Evolutionary conservation across 1,140 invertebrate genomes (phyloP), one percentile per base, ranked within the genome.

Genomic region (Cataglyphis hispanica): DNA sequence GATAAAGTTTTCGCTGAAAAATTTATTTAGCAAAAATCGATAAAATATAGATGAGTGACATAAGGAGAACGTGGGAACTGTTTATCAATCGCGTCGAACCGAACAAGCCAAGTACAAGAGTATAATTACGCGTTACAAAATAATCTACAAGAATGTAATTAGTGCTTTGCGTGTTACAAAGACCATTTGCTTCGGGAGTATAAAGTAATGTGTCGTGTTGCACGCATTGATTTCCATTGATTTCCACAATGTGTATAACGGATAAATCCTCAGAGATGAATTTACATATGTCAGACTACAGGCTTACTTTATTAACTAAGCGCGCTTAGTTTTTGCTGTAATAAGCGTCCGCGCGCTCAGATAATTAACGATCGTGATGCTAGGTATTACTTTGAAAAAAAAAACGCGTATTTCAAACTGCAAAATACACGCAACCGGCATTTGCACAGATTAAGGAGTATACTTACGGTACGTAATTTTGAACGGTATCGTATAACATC

Each of bases 201-300:
- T 46, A 37, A 58, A 78, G 64, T 37, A 46, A 64, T 40, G 72
- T 78, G 58, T 64, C 81, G 83, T 53, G 60, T 66, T 37, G 46
- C 83, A 53, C 58, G 78, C 25, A 83, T 83, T 83, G 78, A 83
- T 81, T 70, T 81, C 78, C 66, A 70, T 81, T 70, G 78, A 81
- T 74, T 83, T 61, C 53, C 25, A 74, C 78, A 83, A 83, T 74
- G 53, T 66, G 22, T 6, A 46, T 31, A 40, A 31, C 11, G 34
- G 27, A 37, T 22, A 72, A 43, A 22, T n/a, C 8, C 46, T 25
- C 53, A 19, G 4, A 83, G 11, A 16, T 43, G 40, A 43, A 74
- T 46, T 83, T 83, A 72, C 16, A 34, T 60, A 34, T 61, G 77
- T 63, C 34, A 53, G 2, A 31, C 16, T 37, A 19, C 7, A 11